Percentiles rank a stretch among this genome's conserved stretches.
Conservation (phyloP, 2,113 vertebrate species). For the Dasypus novemcinctus region DNA sequence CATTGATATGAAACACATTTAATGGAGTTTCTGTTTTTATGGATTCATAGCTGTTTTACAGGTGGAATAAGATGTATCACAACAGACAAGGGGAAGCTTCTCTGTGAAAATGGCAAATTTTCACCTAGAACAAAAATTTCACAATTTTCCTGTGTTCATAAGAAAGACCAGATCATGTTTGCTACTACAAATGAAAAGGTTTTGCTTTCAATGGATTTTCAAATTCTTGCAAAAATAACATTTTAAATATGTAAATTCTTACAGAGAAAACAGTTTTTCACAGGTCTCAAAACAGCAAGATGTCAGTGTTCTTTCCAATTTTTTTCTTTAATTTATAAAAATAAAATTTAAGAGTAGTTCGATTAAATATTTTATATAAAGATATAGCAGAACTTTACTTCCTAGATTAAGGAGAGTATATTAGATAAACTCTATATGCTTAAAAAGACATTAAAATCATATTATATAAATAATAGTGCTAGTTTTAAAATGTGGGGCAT, state of each 20-base stretch:
- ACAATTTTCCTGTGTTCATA: constrained; percentile 29
- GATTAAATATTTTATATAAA: constrained; percentile 65
- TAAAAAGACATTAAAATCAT: constrained; percentile 37
- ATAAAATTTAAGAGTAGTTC: constrained; percentile 46
- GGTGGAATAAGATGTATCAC: constrained; percentile 32
- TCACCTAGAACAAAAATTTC: constrained; percentile 49
- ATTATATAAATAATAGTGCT: background rate
- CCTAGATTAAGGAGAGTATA: constrained; percentile 17
- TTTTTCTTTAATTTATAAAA: constrained; percentile 67
- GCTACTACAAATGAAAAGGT: constrained; percentile 53
- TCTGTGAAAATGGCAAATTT: constrained; percentile 58
- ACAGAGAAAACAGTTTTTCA: constrained; percentile 57
- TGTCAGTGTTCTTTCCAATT: constrained; percentile 38
- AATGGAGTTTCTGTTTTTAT: constrained; percentile 52
- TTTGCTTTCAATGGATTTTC: constrained; percentile 54
- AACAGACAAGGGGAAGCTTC: constrained; percentile 28
- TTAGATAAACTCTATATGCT: background rate
- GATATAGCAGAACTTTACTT: constrained; percentile 52
- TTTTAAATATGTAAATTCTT: constrained; percentile 64
- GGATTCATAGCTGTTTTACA: constrained; percentile 21
- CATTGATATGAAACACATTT: constrained; percentile 40
- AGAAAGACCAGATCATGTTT: constrained; percentile 52
- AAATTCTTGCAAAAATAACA: constrained; percentile 66
- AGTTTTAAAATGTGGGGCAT: background rate
- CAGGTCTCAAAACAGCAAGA: constrained; percentile 60